Conservation (phyloP, 1,140 invertebrate species). For the Bombus superbus region DNA sequence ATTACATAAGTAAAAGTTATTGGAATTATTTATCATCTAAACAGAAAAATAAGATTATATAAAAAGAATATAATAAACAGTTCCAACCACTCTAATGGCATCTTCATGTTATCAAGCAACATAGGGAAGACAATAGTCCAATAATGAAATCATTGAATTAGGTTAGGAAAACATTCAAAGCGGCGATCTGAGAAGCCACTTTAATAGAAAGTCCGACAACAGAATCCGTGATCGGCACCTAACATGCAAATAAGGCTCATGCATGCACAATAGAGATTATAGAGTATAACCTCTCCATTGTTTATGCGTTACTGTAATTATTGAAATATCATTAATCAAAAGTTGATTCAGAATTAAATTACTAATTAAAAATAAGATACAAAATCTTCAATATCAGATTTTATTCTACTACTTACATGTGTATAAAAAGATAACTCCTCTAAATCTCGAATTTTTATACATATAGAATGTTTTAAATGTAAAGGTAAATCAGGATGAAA, state of each 20-base stretch:
- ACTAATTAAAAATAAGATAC: neutral
- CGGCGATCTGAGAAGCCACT: neutral
- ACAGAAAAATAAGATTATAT: neutral
- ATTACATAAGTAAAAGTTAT: no score
- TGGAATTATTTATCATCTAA: neutral
- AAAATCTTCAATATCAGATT: neutral
- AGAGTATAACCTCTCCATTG: neutral
- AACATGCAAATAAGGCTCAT: neutral
- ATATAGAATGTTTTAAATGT: neutral
- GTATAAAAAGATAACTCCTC: neutral
- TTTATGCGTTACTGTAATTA: neutral
- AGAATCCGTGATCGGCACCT: neutral
- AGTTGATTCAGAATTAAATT: neutral
- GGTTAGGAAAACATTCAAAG: neutral
- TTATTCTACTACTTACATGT: neutral
- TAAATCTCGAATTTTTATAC: no score
- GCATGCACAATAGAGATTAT: slow-evolving; percentile 1
- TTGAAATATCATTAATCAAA: neutral
- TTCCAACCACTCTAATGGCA: neutral
- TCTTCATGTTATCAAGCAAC: no score
- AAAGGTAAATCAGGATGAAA: neutral
- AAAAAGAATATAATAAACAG: neutral
- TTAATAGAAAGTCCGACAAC: slow-evolving; percentile 5
- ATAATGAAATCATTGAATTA: slow-evolving; percentile 8
- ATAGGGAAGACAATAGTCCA: neutral